A percentile compares a stretch with the other conserved stretches of the same genome.
Conservation (phyloP, 2,888 invertebrate genomes). For the Apocheima hispidaria region DNA sequence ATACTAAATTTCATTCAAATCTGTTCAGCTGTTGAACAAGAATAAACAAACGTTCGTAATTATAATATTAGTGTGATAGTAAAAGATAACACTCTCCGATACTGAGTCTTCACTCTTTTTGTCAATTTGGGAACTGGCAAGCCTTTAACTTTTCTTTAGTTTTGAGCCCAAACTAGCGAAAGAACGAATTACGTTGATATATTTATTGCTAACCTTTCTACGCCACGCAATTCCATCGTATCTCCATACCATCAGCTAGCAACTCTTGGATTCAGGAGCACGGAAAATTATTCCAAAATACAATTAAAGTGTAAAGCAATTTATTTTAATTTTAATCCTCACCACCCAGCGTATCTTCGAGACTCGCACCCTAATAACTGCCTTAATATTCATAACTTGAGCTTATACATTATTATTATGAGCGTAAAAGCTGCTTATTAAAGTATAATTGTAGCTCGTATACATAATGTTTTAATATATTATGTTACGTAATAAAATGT, state of each 20-base stretch:
- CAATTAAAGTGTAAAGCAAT: conserved; percentile 84
- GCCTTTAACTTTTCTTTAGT: too few species aligned
- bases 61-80: too few species aligned
- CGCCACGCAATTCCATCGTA: conserved; percentile 55
- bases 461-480: conserved; percentile 27
- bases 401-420: conserved; percentile 62
- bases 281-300: conserved; percentile 85
- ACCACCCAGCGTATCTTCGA: conserved; percentile 56
- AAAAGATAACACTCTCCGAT: too few species aligned
- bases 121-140: too few species aligned
- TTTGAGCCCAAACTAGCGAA: too few species aligned
- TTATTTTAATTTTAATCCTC: conserved; percentile 83
- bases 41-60: too few species aligned
- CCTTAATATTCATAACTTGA: conserved; percentile 69
- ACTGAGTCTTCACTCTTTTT: too few species aligned
- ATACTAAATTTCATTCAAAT: too few species aligned
- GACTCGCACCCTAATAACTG: conserved; percentile 60
- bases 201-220: conserved; percentile 52
- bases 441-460: conserved; percentile 52
- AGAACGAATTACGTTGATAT: background rate
- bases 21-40: too few species aligned
- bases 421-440: conserved; percentile 59
- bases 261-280: conserved; percentile 81
- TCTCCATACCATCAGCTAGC: conserved; percentile 69
- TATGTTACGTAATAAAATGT: conserved; percentile 27